Base-by-base conservation (phyloP, 2,888 invertebrate genomes). In the Neria commutata region DNA sequence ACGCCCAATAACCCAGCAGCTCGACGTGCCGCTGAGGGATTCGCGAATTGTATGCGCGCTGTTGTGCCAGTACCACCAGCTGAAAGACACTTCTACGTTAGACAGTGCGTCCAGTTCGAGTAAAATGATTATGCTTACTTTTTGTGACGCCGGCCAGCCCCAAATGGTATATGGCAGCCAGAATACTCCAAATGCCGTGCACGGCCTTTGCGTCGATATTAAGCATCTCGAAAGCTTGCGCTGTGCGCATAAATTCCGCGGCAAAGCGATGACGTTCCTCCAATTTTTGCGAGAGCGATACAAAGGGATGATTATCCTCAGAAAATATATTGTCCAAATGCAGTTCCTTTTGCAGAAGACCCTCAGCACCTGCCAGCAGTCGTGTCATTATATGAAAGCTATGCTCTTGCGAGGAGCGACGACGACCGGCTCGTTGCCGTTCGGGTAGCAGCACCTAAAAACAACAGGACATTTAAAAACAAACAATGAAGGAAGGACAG, bases 141-240 rank as follows among this genome's bases (percentile, higher is more conserved):
- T 90, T 91, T 0, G 88, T 86, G 52, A 90, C 91, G 1, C 93
- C 92, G 25, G 92, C 95, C 78, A 91, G 89, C 14, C 95, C 95
- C 64, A 98, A 83, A 83, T 98, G 98, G 77, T 94, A 94, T 58
- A 98, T 91, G n/a, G 96, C 93, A 0, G 95, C 95, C 69, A 98
- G 83, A 42, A 95, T 90, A 71, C 88, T 86, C 90, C 94, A 95
- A 52, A 98, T 86, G 0, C 91, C 89, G 76, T 91, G 89, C 70
- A 91, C 89, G 65, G 97, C 95, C 17, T 86, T 85, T 45, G 91
- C 89, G 1, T 89, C 87, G 24, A 96, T 87, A 1, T 88, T 89
- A 21, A 98, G 83, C 54, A 86, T 83, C 60, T 89, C 87, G 73
- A 98, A 87, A 10, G 95, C 89, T 47, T 88, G 88, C 64, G 89